phyloP scores from a whole-genome alignment of 2,797 vertebrate species.

The Octomys mimax region DNA sequence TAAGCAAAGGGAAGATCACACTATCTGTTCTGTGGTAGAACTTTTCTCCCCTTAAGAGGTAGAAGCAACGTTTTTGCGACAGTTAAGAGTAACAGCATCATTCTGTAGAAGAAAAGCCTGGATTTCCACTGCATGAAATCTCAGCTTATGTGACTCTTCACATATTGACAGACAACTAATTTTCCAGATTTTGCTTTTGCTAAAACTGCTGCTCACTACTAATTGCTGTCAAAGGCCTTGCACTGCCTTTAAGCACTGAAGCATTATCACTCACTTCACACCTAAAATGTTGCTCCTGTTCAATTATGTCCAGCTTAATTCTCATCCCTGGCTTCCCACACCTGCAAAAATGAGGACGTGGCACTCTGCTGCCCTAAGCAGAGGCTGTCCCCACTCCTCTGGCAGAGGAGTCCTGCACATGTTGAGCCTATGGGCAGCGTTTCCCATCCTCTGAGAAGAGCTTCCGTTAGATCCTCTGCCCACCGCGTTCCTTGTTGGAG shows the following conservation, averaged over 20 bases:
- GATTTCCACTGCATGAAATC: neutral
- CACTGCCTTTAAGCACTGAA: neutral
- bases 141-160: neutral
- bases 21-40: neutral
- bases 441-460: neutral
- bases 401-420: neutral
- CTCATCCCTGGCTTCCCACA: neutral
- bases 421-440: neutral
- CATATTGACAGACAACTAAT: neutral
- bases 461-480: neutral
- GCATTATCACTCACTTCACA: slow-evolving; percentile 39
- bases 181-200: neutral
- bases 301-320: neutral
- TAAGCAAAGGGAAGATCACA: neutral
- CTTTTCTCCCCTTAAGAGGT: neutral
- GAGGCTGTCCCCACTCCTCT: neutral
- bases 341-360: neutral
- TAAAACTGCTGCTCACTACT: neutral
- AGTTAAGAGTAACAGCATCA: neutral
- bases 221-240: neutral
- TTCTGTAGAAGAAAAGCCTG: neutral
- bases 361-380: neutral
- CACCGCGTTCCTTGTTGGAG: neutral
- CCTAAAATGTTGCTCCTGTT: neutral
- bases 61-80: neutral